Conservation (phyloP, 2,113 vertebrate species). For the Ranitomeya imitator region DNA sequence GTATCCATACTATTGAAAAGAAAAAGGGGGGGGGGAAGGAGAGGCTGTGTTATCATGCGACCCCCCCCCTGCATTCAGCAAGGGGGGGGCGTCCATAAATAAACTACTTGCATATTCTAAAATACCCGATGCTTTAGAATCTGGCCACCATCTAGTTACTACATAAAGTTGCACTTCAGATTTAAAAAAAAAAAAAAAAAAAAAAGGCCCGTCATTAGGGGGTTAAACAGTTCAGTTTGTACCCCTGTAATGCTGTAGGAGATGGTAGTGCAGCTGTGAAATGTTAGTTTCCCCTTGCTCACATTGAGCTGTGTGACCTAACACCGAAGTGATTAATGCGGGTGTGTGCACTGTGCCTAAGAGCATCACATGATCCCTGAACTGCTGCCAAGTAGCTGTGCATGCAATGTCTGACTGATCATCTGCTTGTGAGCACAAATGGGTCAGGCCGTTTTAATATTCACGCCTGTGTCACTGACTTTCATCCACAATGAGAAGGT, state of each 20-base stretch:
- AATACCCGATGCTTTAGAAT: no score
- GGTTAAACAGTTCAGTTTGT: not conserved
- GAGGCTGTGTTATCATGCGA: no score
- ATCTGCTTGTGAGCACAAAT: conserved; percentile 64
- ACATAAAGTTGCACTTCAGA: no score
- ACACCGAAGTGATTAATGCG: conserved; percentile 10
- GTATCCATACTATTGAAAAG: no score
- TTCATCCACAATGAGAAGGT: conserved; percentile 31
- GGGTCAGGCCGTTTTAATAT: conserved; percentile 59
- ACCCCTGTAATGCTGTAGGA: not conserved
- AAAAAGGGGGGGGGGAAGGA: no score
- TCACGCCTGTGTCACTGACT: conserved; percentile 56
- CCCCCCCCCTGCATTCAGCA: no score
- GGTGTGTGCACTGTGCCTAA: conserved; percentile 3
- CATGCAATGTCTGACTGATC: conserved; percentile 60
- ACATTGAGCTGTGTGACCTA: not conserved
- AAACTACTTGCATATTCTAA: no score
- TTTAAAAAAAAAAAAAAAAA: no score
- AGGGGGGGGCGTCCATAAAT: no score
- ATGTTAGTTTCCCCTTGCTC: not conserved
- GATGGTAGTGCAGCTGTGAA: not conserved
- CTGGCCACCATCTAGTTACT: no score
- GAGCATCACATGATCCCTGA: conserved; percentile 55
- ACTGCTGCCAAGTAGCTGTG: conserved; percentile 57
- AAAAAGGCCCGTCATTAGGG: no score